A percentile compares a stretch with the other conserved stretches of the same genome.
phyloP scores from a whole-genome alignment of 1,140 invertebrate species.

The Tenebrio molitor region DNA sequence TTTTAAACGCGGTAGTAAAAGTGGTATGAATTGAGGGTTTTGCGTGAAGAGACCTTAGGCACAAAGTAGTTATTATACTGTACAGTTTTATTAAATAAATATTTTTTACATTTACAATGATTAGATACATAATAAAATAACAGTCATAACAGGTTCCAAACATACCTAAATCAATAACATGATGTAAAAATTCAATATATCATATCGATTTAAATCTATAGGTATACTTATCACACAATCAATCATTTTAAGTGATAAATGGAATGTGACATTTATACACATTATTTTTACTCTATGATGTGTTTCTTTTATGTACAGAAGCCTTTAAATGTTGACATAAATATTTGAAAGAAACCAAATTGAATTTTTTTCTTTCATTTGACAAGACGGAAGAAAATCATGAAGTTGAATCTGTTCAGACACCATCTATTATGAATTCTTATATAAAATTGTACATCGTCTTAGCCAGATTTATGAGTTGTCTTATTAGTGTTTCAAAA shows the following conservation, averaged over 20 bases:
- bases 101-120: slow-evolving; percentile 41
- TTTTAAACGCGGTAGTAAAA: no score
- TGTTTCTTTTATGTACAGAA: slow-evolving; percentile 32
- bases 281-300: slow-evolving; percentile 37
- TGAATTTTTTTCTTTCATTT: background rate
- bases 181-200: slow-evolving; percentile 30
- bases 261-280: slow-evolving; percentile 39
- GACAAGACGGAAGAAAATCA: background rate
- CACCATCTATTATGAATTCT: background rate
- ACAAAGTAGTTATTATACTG: slow-evolving; percentile 1
- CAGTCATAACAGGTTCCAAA: slow-evolving; percentile 28
- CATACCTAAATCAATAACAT: slow-evolving; percentile 36
- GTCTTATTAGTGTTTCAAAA: background rate
- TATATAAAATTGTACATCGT: background rate
- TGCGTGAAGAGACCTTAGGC: no score
- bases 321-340: slow-evolving; percentile 24
- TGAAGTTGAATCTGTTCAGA: background rate
- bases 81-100: slow-evolving; percentile 45
- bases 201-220: slow-evolving; percentile 26
- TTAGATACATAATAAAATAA: slow-evolving; percentile 37
- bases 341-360: slow-evolving; percentile 3
- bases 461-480: background rate
- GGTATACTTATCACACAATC: slow-evolving; percentile 35
- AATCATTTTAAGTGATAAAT: slow-evolving; percentile 33
- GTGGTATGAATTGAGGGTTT: no score